phyloP scores from a whole-genome alignment of 2,113 vertebrate genomes.

The Xenotilapia caudafasciata region DNA sequence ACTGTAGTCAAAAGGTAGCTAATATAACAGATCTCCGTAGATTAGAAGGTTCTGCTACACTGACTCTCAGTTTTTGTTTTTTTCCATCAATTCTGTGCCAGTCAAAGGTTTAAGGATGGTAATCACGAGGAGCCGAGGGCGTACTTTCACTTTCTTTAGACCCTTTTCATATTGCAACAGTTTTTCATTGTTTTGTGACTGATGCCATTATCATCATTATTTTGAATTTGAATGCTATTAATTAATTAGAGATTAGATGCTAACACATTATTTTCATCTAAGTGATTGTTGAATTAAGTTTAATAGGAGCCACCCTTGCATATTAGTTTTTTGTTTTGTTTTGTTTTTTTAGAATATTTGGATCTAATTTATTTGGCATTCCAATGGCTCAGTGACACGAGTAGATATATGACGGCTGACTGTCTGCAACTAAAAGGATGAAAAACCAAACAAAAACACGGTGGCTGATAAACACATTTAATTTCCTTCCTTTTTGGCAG shows the following conservation, averaged over 20 bases:
- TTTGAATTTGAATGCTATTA: not conserved
- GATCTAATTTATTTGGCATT: not conserved
- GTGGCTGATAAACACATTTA: not conserved
- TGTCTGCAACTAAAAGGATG: not conserved
- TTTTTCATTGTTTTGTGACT: not conserved
- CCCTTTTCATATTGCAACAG: not conserved
- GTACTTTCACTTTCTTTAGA: not conserved
- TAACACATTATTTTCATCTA: not conserved
- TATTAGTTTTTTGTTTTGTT: not conserved
- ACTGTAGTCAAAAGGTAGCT: not conserved
- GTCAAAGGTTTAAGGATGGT: not conserved
- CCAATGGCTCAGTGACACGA: not conserved
- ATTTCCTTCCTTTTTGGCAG: not conserved
- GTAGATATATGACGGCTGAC: not conserved
- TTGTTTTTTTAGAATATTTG: not conserved
- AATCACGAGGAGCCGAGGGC: not conserved
- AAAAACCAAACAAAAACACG: not conserved
- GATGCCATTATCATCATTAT: not conserved
- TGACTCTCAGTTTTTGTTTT: fast-evolving
- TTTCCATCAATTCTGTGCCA: not conserved
- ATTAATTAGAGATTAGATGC: not conserved
- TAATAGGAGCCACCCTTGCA: not conserved
- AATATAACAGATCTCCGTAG: not conserved
- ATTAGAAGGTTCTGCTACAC: not conserved
- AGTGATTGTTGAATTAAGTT: not conserved